Evolutionary conservation across 2,888 invertebrate species (phyloP).

Genomic region (Melinaea marsaeus): DNA sequence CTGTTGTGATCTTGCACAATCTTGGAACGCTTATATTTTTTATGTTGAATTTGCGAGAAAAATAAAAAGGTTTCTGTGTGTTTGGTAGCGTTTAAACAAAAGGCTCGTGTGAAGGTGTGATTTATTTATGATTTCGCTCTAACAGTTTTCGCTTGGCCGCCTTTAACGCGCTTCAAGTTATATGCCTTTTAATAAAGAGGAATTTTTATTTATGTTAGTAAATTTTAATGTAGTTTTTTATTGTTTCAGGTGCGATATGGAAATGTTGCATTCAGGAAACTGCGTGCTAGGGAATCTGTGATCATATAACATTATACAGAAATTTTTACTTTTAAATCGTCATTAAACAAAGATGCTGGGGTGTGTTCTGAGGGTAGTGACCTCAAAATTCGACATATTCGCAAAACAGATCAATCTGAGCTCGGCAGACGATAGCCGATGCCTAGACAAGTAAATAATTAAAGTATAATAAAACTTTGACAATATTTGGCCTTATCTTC

Average conservation of each 20-base stretch:
- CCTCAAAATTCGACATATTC: constrained; percentile 54
- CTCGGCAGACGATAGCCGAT: constrained; percentile 74
- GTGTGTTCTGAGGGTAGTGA: constrained; percentile 66
- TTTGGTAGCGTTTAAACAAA: constrained; percentile 77
- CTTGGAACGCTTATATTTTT: constrained; percentile 57
- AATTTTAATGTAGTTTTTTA: constrained; percentile 38
- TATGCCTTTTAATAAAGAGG: constrained; percentile 29
- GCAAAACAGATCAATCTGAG: constrained; percentile 58
- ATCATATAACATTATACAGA: constrained; percentile 42
- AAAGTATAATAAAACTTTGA: constrained; percentile 31
- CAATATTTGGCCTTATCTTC: constrained; percentile 45
- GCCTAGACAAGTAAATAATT: constrained; percentile 72
- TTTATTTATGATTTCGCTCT: constrained; percentile 73
- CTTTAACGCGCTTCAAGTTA: constrained; percentile 58
- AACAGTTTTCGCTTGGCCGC: constrained; percentile 64
- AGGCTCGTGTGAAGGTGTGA: constrained; percentile 73
- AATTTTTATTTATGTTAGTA: constrained; percentile 13
- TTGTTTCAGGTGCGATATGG: constrained; percentile 75
- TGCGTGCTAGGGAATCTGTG: constrained; percentile 44
- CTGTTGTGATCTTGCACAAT: constrained; percentile 77
- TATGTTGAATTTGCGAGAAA: constrained; percentile 62
- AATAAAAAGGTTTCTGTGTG: constrained; percentile 67
- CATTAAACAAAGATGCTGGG: constrained; percentile 73
- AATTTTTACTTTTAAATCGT: constrained; percentile 47
- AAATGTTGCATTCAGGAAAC: constrained; percentile 46